Evolutionary conservation across 2,113 vertebrate species (phyloP), one percentile per base, ranked within the genome.

Genomic region (Sebastes fasciatus): DNA sequence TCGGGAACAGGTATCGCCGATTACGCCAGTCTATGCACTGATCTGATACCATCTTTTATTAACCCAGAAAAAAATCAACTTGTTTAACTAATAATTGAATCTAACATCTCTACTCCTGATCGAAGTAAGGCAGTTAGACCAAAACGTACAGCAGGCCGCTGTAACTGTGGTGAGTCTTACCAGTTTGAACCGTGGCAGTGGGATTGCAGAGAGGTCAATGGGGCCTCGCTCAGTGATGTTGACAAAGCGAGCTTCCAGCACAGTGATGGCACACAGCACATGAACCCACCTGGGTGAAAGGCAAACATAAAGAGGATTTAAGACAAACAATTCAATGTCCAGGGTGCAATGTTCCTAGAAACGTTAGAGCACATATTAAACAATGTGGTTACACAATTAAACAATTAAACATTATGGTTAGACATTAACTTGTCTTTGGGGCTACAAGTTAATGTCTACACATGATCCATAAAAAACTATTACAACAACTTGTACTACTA

Each of bases 191-290:
- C 98, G 96, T 2, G 97, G 95, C 88, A 99, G 82, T 0, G 98
- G 98, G 21, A 99, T 98, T 83, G 96, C 96, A 78, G 97, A 97
- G 87, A 99, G 96, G 86, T 99, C 98, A 60, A 99, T 92, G 7
- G 98, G 98, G 83, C 97, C 95, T 69, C 98, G 96, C 76, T 97
- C 96, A 0, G 96, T 96, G 17, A 99, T 96, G 93, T 97, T 97
- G 90, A 99, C 96, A 90, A 99, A 99, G 74, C 97, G 97, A 55
- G 98, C 98, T 90, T 99, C 98, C 90, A 97, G 92, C 75, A 99
- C 97, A 13, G 97, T 97, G 80, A 99, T 97, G 26, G 98, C 98
- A 94, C 98, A 99, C 67, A 99, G 95, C 8, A 99, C 98, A 9
- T 99, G 98, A 79, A 99, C 98, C 98, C 98, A 99, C 89, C 98